phyloP scores from a whole-genome alignment of 2,888 invertebrate genomes.

The Pristionchus mayeri region DNA sequence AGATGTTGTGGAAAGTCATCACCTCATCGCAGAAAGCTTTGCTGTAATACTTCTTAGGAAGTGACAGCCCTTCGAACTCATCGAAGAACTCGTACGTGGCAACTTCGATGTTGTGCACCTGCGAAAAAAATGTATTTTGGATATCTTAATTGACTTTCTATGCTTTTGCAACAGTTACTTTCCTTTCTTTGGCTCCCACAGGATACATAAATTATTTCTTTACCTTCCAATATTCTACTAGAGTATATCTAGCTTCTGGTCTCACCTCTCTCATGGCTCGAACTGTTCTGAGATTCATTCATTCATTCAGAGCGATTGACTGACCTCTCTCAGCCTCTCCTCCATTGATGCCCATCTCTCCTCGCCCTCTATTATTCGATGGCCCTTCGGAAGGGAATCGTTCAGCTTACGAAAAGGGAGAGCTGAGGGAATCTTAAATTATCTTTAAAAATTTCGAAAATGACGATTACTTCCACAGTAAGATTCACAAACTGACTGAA shows the following conservation, averaged over 20 bases:
- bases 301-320: too few species aligned
- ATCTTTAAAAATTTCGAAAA: too few species aligned
- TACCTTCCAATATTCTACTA: too few species aligned
- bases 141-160: too few species aligned
- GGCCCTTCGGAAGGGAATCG: background rate
- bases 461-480: too few species aligned
- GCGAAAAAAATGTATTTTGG: too few species aligned
- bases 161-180: background rate
- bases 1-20: background rate
- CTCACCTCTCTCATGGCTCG: too few species aligned
- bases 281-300: too few species aligned
- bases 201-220: too few species aligned
- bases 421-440: background rate
- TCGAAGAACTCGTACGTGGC: constrained; percentile 10
- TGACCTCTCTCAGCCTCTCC: background rate
- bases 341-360: constrained; percentile 12
- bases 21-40: background rate
- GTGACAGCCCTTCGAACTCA: background rate
- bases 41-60: constrained; percentile 3
- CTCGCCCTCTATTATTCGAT: background rate
- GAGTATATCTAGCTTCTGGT: too few species aligned
- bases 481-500: too few species aligned
- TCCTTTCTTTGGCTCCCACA: background rate
- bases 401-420: constrained; percentile 14
- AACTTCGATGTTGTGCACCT: background rate